Percentiles rank a stretch among this genome's conserved stretches.
These are phyloP conservation scores for Episyrphus balteatus DNA, from an alignment of 1,140 invertebrate genomes.

Conservation along the genomic window DNA sequence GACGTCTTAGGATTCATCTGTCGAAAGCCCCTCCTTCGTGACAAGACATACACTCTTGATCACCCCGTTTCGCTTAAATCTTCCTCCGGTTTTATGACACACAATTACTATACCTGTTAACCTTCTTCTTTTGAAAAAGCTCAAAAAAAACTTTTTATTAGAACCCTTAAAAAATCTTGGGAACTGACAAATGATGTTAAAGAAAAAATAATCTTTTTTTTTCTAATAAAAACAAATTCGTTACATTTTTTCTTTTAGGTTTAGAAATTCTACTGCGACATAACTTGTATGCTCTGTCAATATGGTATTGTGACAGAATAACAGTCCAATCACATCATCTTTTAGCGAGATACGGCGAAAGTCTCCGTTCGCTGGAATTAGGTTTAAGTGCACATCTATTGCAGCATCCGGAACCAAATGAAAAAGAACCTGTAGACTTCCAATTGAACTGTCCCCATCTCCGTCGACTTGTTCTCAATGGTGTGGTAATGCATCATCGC, in stretches of 20 bases:
- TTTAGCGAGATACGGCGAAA: constrained; percentile 35
- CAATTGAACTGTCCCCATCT: constrained; percentile 55
- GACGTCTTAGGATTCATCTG: too few relatives aligned
- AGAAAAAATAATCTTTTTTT: too few relatives aligned
- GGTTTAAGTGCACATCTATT: constrained; percentile 39
- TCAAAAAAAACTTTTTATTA: too few relatives aligned
- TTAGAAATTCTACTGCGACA: constrained; percentile 57
- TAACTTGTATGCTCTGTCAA: constrained; percentile 57
- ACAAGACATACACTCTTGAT: too few relatives aligned
- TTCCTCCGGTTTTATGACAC: too few relatives aligned
- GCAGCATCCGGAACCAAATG: constrained; percentile 28
- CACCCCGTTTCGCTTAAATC: too few relatives aligned
- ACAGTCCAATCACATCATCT: constrained; percentile 42
- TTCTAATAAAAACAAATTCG: too few relatives aligned
- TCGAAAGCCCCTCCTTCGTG: too few relatives aligned
- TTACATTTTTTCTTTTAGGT: constrained; percentile 10
- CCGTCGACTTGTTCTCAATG: constrained; percentile 46
- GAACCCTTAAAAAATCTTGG: too few relatives aligned
- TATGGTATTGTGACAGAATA: constrained; percentile 59
- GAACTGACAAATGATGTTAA: too few relatives aligned
- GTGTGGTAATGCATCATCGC: constrained; percentile 30
- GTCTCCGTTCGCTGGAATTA: constrained; percentile 36
- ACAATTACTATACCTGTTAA: too few relatives aligned
- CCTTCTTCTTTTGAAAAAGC: too few relatives aligned
- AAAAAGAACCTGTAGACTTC: constrained; percentile 37